phyloP scores from a whole-genome alignment of 2,113 vertebrate species.

The Neodontobutis hainanensis region DNA sequence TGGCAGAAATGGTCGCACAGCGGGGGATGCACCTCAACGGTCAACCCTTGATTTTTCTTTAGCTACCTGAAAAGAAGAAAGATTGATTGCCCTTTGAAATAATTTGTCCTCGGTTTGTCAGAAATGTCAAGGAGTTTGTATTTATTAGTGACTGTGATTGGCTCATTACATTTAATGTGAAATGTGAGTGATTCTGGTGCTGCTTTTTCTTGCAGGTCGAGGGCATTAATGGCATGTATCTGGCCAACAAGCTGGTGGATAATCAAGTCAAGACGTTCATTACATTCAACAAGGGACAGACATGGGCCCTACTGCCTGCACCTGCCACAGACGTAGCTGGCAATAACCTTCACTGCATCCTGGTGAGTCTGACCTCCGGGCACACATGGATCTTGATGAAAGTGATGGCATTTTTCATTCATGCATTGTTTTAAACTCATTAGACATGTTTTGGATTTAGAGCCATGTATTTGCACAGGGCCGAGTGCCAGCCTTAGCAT shows the following conservation, averaged over 20 bases:
- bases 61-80: neutral
- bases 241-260: conserved; percentile 92
- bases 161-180: neutral
- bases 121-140: neutral
- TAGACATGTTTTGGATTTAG: conserved; percentile 34
- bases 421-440: conserved; percentile 59
- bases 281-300: conserved; percentile 95
- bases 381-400: conserved; percentile 29
- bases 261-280: conserved; percentile 91
- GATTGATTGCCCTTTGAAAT: conserved; percentile 5
- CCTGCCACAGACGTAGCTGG: conserved; percentile 83
- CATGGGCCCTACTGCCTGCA: conserved; percentile 89
- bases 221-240: conserved; percentile 93
- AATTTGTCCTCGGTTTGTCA: conserved; percentile 4
- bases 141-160: neutral
- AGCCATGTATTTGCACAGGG: conserved; percentile 34
- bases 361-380: conserved; percentile 81
- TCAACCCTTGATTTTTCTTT: neutral
- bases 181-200: neutral
- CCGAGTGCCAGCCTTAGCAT: conserved; percentile 30
- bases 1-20: neutral
- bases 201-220: conserved; percentile 81
- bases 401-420: conserved; percentile 43
- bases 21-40: neutral
- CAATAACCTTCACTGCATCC: conserved; percentile 85